Percentiles rank a stretch among this genome's conserved stretches.
Conservation (phyloP, 2,888 invertebrate species). For the Drosophila neutralis region DNA sequence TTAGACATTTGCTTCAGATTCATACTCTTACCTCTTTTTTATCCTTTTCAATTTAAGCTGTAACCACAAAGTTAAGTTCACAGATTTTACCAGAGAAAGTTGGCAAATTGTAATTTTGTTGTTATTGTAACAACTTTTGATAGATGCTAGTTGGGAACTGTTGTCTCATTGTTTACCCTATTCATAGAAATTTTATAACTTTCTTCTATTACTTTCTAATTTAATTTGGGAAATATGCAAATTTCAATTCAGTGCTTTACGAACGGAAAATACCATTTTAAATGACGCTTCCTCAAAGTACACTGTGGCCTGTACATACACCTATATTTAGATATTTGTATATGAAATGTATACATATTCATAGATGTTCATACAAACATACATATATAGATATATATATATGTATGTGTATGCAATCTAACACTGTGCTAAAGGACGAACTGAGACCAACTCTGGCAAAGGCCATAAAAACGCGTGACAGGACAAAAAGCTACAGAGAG, state of each 20-base stretch:
- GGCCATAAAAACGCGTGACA: slow-evolving; percentile 66
- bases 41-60: not conserved
- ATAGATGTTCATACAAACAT: not conserved
- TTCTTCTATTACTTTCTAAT: slow-evolving; percentile 17
- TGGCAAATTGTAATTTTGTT: not conserved
- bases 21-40: not conserved
- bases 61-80: not conserved
- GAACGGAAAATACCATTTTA: slow-evolving; percentile 46
- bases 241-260: slow-evolving; percentile 24
- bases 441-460: slow-evolving; percentile 48
- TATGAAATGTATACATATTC: not conserved
- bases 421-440: slow-evolving; percentile 46
- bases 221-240: slow-evolving; percentile 31
- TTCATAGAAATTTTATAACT: not conserved
- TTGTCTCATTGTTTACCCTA: not conserved
- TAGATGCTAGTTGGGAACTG: not conserved
- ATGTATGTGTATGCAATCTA: slow-evolving; percentile 30
- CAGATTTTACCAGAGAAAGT: not conserved
- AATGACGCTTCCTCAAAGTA: slow-evolving; percentile 39
- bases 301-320: slow-evolving; percentile 20
- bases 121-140: not conserved
- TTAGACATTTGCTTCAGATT: not conserved
- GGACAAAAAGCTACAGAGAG: slow-evolving; percentile 52
- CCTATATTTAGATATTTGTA: slow-evolving; percentile 1
- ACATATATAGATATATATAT: not conserved